A percentile compares a stretch with the other conserved stretches of the same genome.
Conservation (phyloP, 37 sponge, comb jelly and placozoan species). For the Ephydatia muelleri region DNA sequence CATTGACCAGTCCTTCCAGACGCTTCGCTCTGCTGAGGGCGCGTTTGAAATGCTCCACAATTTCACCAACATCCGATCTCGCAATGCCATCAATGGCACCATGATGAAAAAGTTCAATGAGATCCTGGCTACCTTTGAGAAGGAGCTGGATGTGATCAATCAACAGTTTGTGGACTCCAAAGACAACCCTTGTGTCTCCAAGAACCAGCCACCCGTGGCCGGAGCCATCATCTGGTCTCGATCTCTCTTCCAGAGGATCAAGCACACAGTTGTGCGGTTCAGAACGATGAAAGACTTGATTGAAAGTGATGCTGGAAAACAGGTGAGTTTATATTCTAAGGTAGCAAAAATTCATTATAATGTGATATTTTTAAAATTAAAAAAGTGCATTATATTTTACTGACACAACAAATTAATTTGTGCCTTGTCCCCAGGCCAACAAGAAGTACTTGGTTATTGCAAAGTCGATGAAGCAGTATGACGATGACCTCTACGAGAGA, state of each 20-base stretch:
- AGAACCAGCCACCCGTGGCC: conserved; percentile 96
- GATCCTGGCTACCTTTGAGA: conserved; percentile 89
- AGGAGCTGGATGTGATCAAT: conserved; percentile 91
- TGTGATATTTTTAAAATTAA: too few species aligned
- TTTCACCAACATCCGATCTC: conserved; percentile 89
- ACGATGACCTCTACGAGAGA: conserved; percentile 74
- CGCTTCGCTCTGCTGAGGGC: conserved; percentile 94
- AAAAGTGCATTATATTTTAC: neutral
- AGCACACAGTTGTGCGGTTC: conserved; percentile 92
- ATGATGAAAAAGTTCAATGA: conserved; percentile 98
- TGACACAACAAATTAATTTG: neutral
- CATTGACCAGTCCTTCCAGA: conserved; percentile 96
- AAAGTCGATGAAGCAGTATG: conserved; percentile 91
- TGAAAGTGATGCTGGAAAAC: conserved; percentile 81
- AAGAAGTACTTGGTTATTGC: conserved; percentile 93
- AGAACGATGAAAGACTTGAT: conserved; percentile 92
- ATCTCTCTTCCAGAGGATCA: conserved; percentile 96
- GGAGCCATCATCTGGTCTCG: conserved; percentile 95
- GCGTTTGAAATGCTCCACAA: conserved; percentile 99
- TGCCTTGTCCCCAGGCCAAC: conserved; percentile 53
- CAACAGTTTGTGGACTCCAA: conserved; percentile 74
- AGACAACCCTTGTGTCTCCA: conserved; percentile 83
- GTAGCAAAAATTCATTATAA: too few species aligned
- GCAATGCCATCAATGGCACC: conserved; percentile 91
- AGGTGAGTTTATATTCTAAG: conserved; percentile 43